Conservation (phyloP, 2,888 invertebrate genomes). For the Drosophila paracracens region DNA sequence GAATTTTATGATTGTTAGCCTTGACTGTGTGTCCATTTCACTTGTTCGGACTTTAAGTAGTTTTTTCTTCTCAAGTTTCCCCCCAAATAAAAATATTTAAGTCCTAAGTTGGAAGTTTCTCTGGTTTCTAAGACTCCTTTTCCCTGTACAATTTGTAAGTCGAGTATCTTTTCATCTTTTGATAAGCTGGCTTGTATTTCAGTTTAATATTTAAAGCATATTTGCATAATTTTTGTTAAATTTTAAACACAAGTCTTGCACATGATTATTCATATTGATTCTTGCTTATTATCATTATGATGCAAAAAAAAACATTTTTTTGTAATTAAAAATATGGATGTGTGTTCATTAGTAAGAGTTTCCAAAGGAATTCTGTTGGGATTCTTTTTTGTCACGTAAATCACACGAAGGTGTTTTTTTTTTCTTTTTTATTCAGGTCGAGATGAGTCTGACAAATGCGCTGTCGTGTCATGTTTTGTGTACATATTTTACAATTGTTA, state of each 20-base stretch:
- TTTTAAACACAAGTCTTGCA: neutral
- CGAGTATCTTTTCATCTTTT: neutral
- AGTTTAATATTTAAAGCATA: neutral
- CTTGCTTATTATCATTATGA: conserved; percentile 13
- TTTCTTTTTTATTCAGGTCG: conserved; percentile 18
- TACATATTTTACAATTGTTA: conserved; percentile 26
- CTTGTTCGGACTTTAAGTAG: neutral
- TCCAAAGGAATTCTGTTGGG: conserved; percentile 6
- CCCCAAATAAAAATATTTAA: neutral
- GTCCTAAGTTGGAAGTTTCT: neutral
- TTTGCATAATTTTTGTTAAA: neutral
- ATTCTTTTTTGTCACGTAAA: conserved; percentile 13
- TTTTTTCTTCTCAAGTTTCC: neutral
- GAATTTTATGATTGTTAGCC: conserved; percentile 20
- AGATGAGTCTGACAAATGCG: conserved; percentile 37
- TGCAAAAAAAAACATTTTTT: neutral
- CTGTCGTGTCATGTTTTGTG: conserved; percentile 37
- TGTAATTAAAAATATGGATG: conserved; percentile 36
- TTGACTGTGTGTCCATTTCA: conserved; percentile 1
- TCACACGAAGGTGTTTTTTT: conserved; percentile 19
- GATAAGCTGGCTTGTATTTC: too few species aligned
- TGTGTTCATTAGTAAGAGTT: conserved; percentile 20
- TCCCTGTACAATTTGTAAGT: neutral
- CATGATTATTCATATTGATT: neutral
- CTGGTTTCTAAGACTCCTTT: neutral